phyloP scores from a whole-genome alignment of 1,140 invertebrate genomes.

The Bombus polaris region DNA sequence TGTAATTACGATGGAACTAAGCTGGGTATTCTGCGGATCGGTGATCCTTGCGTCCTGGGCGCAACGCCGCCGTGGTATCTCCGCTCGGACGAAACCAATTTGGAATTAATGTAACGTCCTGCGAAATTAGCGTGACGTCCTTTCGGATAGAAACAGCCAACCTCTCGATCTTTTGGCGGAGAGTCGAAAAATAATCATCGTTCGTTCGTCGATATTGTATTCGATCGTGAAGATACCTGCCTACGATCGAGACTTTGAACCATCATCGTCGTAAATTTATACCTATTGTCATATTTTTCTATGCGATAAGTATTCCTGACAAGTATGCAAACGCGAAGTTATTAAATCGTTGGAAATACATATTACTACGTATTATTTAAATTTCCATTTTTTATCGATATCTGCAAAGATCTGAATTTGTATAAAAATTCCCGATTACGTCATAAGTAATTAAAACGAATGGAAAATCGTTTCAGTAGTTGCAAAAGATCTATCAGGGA shows the following conservation, averaged over 20 bases:
- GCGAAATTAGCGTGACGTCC: slow-evolving; percentile 74
- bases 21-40: slow-evolving; percentile 80
- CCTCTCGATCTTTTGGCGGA: slow-evolving; percentile 37
- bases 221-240: background rate
- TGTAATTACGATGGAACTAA: slow-evolving; percentile 82
- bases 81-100: slow-evolving; percentile 80
- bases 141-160: slow-evolving; percentile 49
- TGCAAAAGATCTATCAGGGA: background rate
- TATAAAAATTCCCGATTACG: background rate
- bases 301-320: too few species aligned
- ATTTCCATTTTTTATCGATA: too few species aligned
- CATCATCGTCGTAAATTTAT: background rate
- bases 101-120: slow-evolving; percentile 82
- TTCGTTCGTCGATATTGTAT: background rate
- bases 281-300: background rate
- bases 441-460: background rate
- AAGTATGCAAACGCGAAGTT: too few species aligned
- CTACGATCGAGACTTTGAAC: background rate
- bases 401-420: too few species aligned
- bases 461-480: too few species aligned
- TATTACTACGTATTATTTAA: too few species aligned
- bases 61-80: slow-evolving; percentile 55
- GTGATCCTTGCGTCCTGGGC: slow-evolving; percentile 78
- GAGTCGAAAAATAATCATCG: slow-evolving; percentile 52
- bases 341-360: too few species aligned